Evolutionary conservation across 2,888 invertebrate genomes (phyloP), one percentile per base, ranked within the genome.

Genomic region (Athalia cordata): DNA sequence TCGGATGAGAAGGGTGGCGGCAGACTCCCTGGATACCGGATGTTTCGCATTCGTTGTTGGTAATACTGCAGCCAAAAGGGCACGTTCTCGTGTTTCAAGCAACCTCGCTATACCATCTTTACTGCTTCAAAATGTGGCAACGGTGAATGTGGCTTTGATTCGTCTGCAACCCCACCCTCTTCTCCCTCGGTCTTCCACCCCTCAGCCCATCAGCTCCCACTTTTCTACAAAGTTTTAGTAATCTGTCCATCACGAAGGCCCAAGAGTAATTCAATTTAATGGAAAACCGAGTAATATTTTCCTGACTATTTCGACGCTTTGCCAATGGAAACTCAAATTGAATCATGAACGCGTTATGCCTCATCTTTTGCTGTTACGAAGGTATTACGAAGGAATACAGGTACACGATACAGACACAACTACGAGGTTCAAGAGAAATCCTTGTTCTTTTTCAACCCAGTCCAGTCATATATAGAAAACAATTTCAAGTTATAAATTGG

Each of bases 31-130:
- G 15, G 29, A 29, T 29, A 52, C 52, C 70, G 62, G 62, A 62
- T 45, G 61, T 61, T 62, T 67, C 77, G 47, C 64, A 45, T 62
- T 72, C 59, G 52, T n/a, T 49, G 29, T 70, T 62, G 49, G 47
- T 70, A 61, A 67, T 77, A 67, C 65, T 52, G 52, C 57, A 68
- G 70, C 61, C 72, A 47, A 72, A 47, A 72, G 72, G 57, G 72
- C 72, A 72, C 72, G 72, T 72, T 72, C 72, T 43, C 45, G 72
- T 59, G 72, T 59, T 72, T 59, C 59, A 57, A 47, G 57, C 47
- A 72, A 57, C 47, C 47, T 11, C 47, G 47, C 72, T n/a, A 8
- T 59, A 15, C 59, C 72, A 72, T 72, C 72, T 72, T 15, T 9
- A 45, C 59, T 57, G 57, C 47, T 47, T 72, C 59, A 49, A 72